Conservation (phyloP, 2,797 vertebrate genomes). For the Chaunax sp. region DNA sequence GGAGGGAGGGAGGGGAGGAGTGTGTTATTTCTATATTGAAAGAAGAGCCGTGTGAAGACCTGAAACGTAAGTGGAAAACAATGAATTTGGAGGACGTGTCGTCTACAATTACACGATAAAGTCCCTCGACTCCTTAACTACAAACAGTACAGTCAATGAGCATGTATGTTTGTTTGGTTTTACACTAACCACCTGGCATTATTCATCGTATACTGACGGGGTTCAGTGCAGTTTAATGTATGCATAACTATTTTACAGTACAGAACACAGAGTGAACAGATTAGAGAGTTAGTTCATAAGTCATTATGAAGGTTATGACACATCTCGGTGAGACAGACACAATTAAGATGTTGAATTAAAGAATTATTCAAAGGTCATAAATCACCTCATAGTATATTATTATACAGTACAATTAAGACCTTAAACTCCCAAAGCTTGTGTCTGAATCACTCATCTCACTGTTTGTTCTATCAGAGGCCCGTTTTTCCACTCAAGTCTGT, state of each 20-base stretch:
- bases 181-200: slow-evolving; percentile 60
- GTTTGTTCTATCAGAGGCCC: slow-evolving; percentile 39
- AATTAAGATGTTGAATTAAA: slow-evolving; percentile 50
- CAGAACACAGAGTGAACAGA: slow-evolving; percentile 72
- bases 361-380: slow-evolving; percentile 45
- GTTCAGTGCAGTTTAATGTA: slow-evolving; percentile 62
- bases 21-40: neutral
- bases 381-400: slow-evolving; percentile 42
- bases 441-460: slow-evolving; percentile 25
- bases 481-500: slow-evolving; percentile 16
- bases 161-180: slow-evolving; percentile 54
- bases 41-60: slow-evolving; percentile 26
- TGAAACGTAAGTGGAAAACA: slow-evolving; percentile 36
- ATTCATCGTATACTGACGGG: slow-evolving; percentile 59
- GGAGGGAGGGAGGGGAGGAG: neutral
- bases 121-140: slow-evolving; percentile 64
- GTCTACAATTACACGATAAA: slow-evolving; percentile 55
- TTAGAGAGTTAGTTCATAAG: slow-evolving; percentile 70
- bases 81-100: slow-evolving; percentile 51
- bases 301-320: slow-evolving; percentile 65
- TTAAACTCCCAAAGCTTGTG: slow-evolving; percentile 51
- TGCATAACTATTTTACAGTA: slow-evolving; percentile 74
- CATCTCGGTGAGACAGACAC: slow-evolving; percentile 50
- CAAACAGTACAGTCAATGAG: slow-evolving; percentile 63
- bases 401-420: slow-evolving; percentile 62